phyloP scores from a whole-genome alignment of 2,797 vertebrate species.

The Mus caroli region DNA sequence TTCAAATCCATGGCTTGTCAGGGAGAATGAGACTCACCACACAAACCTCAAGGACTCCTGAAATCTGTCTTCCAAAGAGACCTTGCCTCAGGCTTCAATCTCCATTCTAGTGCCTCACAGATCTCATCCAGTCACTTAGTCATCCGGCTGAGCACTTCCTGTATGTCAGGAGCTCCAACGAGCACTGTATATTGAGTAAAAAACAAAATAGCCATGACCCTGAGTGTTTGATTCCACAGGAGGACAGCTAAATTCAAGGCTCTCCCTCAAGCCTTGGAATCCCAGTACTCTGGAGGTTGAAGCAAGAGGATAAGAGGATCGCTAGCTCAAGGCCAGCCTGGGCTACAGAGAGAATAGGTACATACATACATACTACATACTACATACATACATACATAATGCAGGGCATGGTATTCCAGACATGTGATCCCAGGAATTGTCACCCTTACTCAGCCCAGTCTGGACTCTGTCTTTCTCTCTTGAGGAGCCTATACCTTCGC shows the following conservation, averaged over 20 bases:
- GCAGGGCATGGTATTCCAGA: neutral
- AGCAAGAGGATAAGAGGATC: neutral
- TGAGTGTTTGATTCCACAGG: neutral
- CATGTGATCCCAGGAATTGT: too few relatives aligned
- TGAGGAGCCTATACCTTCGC: neutral
- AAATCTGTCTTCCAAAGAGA: neutral
- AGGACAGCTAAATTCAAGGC: neutral
- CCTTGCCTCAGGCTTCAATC: neutral
- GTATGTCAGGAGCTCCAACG: neutral
- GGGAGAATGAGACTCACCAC: neutral
- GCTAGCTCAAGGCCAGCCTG: neutral
- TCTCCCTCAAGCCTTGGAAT: neutral
- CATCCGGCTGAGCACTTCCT: neutral
- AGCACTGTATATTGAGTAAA: neutral
- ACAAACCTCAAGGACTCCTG: neutral
- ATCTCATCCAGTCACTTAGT: conserved; percentile 7
- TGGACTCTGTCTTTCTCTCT: neutral
- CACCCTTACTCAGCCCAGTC: neutral
- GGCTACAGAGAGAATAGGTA: neutral
- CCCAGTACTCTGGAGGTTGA: neutral
- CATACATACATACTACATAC: neutral
- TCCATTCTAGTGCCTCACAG: neutral
- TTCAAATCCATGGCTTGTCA: neutral
- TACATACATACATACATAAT: neutral
- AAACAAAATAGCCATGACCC: neutral